phyloP scores from a whole-genome alignment of 2,113 vertebrate species.

The Microcebus jonahi region DNA sequence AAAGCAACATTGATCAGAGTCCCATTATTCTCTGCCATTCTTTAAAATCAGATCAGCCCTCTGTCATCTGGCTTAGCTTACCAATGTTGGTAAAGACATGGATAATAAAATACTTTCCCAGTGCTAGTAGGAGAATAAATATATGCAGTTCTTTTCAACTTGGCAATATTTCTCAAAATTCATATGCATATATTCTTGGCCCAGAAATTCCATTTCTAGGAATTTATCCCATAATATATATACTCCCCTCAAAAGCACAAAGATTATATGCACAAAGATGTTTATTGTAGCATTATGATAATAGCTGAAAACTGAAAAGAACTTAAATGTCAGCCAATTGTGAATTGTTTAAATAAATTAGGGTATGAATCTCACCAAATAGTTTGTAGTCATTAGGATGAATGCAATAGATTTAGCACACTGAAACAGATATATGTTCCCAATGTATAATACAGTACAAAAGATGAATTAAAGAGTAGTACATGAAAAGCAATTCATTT shows the following conservation, averaged over 20 bases:
- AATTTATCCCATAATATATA: not conserved
- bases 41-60: not conserved
- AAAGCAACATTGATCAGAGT: not conserved
- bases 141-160: not conserved
- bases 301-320: not conserved
- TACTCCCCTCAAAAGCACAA: not conserved
- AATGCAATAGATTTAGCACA: slow-evolving; percentile 1
- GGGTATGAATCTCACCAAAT: not conserved
- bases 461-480: not conserved
- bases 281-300: not conserved
- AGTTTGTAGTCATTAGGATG: not conserved
- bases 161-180: slow-evolving; percentile 10
- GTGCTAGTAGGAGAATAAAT: not conserved
- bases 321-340: not conserved
- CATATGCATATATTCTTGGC: not conserved
- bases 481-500: not conserved
- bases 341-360: slow-evolving; percentile 44
- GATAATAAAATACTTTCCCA: not conserved
- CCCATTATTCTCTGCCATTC: not conserved
- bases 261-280: not conserved
- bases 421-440: slow-evolving; percentile 4
- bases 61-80: not conserved
- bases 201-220: not conserved
- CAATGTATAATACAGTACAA: not conserved
- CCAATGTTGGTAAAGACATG: not conserved